These are phyloP conservation scores for Columba guinea DNA, from an alignment of 2,797 vertebrate species.

Conservation along the genomic window DNA sequence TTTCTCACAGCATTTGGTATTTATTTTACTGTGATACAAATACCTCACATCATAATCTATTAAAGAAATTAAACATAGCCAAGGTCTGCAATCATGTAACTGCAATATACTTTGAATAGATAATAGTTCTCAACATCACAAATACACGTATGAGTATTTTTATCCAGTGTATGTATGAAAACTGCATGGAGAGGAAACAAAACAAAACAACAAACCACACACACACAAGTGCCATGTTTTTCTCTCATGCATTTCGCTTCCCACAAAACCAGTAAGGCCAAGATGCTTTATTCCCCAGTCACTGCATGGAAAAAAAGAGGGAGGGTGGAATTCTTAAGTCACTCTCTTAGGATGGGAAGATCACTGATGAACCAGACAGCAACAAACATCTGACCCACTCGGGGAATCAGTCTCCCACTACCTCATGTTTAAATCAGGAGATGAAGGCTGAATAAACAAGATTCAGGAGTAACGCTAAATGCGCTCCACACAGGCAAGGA, in stretches of 20 bases:
- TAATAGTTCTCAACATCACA: background rate
- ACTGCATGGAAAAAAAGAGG: background rate
- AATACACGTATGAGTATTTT: background rate
- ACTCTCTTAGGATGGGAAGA: background rate
- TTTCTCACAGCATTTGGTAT: background rate
- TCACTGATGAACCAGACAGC: background rate
- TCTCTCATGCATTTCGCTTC: background rate
- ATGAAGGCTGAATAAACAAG: background rate
- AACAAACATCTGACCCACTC: background rate
- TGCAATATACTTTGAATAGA: background rate
- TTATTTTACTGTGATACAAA: background rate
- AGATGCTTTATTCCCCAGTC: background rate
- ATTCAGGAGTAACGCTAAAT: background rate
- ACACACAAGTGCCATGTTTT: background rate
- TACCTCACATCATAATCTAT: accelerated
- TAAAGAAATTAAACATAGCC: background rate
- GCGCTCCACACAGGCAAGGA: background rate
- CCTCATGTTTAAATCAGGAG: background rate
- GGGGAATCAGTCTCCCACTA: background rate
- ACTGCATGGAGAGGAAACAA: accelerated
- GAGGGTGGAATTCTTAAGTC: background rate
- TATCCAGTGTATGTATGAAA: background rate
- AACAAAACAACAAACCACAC: background rate
- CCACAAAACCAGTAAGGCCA: background rate
- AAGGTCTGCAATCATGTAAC: background rate